phyloP scores from a whole-genome alignment of 2,113 vertebrate genomes.

The Saccopteryx bilineata region DNA sequence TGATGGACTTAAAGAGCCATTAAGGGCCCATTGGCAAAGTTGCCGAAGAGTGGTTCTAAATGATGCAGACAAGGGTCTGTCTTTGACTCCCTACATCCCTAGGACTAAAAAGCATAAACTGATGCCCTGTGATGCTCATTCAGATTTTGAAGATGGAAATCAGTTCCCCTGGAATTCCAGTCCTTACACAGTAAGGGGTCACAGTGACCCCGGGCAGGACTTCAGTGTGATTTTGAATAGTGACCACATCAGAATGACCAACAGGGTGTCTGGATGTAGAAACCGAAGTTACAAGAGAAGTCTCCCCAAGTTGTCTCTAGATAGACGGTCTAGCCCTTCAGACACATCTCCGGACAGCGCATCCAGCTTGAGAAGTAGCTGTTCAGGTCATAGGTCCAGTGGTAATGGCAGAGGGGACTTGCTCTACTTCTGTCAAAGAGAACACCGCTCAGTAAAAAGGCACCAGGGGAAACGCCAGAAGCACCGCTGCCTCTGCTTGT shows the following conservation, averaged over 20 bases:
- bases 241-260: constrained; percentile 76
- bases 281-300: constrained; percentile 72
- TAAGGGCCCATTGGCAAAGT: constrained; percentile 83
- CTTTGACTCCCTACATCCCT: constrained; percentile 85
- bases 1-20: constrained; percentile 83
- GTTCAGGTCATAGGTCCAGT: constrained; percentile 58
- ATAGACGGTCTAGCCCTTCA: constrained; percentile 78
- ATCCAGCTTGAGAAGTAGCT: constrained; percentile 72
- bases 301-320: constrained; percentile 81
- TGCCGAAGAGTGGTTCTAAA: constrained; percentile 85
- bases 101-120: constrained; percentile 85
- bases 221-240: constrained; percentile 70
- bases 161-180: constrained; percentile 70
- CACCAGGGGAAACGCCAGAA: constrained; percentile 85
- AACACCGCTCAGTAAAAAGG: constrained; percentile 80
- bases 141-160: constrained; percentile 77
- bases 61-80: constrained; percentile 87
- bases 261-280: constrained; percentile 79
- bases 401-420: constrained; percentile 67
- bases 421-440: constrained; percentile 81
- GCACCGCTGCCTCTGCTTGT: constrained; percentile 83
- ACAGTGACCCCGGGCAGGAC: constrained; percentile 78
- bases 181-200: constrained; percentile 74
- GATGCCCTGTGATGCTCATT: constrained; percentile 74
- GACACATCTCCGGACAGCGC: constrained; percentile 77